Evolutionary conservation across 1,140 invertebrate species (phyloP), one percentile per base, ranked within the genome.

Genomic region (Ceratosolen solmsi): DNA sequence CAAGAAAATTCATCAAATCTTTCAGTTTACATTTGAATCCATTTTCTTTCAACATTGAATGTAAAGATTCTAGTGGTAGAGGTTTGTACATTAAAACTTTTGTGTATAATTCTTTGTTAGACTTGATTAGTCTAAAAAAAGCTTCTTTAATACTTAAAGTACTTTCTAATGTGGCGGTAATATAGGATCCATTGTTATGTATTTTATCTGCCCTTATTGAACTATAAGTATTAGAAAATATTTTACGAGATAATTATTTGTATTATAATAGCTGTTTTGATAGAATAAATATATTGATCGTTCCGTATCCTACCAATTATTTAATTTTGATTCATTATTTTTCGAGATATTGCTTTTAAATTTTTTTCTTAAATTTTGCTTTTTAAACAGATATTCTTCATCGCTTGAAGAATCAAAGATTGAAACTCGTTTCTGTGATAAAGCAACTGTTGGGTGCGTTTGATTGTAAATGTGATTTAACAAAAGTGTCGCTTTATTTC

Each of bases 31-130:
- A 89, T 86, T 91, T 92, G 9, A 91, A 87, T 30, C 90, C 90
- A 60, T 87, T 82, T 72, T 84, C 41, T 79, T 91, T 92, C 0
- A 93, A 82, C 22, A 79, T 84, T 17, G 74, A 63, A 76, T 90
- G 87, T 17, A 93, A 83, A 0, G 85, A 58, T 80, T 92, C 89
- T 11, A 93, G 83, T 80, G 89, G 88, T 73, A 93, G 84, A 5
- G 93, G 92, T 83, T 93, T 89, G 82, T 93, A 93, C 15, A 82
- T 82, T n/a, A 93, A 84, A 81, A 93, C 87, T 77, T 91, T 90
- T 30, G 85, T 85, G 73, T 93, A 79, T 17, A 93, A 82, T 54
- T 90, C 86, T 68, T 86, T 84, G 83, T 91, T 86, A 51, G 58
- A 73, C 38, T 80, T 76, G 7, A 93, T 85, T 15, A 92, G 79